A percentile compares a stretch with the other conserved stretches of the same genome.
Evolutionary conservation across 2,113 vertebrate genomes (phyloP).

Genomic region (Vimba vimba): DNA sequence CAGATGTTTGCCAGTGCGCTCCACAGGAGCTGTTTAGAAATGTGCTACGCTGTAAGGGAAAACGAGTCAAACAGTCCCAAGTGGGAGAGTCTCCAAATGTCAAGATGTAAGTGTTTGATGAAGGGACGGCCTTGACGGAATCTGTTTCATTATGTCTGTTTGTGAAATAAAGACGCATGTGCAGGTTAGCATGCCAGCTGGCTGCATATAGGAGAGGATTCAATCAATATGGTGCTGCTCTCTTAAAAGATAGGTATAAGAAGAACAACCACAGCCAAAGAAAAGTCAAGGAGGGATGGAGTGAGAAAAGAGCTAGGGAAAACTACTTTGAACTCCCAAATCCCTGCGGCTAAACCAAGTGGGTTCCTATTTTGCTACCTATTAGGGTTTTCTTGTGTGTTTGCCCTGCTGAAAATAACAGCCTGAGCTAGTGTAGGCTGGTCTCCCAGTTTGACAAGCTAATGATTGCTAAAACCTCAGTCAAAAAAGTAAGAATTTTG

Average conservation of each 20-base stretch:
- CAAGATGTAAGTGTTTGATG: conserved; percentile 46
- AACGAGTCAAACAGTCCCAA: conserved; percentile 36
- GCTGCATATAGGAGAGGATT: conserved; percentile 28
- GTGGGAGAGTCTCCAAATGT: conserved; percentile 41
- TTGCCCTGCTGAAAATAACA: background rate
- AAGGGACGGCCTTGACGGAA: conserved; percentile 37
- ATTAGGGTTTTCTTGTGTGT: background rate
- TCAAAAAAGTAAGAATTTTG: background rate
- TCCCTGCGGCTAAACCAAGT: background rate
- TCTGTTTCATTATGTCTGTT: conserved; percentile 46
- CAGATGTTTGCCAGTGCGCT: conserved; percentile 29
- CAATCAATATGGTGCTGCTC: conserved; percentile 46
- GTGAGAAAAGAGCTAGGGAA: conserved; percentile 4
- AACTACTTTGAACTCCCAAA: conserved; percentile 26
- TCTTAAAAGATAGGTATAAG: conserved; percentile 37
- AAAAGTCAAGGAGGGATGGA: conserved; percentile 8
- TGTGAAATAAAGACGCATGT: conserved; percentile 49
- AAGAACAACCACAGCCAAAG: background rate
- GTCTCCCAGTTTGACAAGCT: background rate
- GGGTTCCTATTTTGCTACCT: background rate
- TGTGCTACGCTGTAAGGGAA: background rate
- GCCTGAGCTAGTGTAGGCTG: background rate
- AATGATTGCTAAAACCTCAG: background rate
- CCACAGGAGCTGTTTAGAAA: background rate
- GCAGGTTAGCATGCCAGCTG: conserved; percentile 48